Base-by-base conservation (phyloP, 2,888 invertebrate genomes). In the Conomelus anceps region DNA sequence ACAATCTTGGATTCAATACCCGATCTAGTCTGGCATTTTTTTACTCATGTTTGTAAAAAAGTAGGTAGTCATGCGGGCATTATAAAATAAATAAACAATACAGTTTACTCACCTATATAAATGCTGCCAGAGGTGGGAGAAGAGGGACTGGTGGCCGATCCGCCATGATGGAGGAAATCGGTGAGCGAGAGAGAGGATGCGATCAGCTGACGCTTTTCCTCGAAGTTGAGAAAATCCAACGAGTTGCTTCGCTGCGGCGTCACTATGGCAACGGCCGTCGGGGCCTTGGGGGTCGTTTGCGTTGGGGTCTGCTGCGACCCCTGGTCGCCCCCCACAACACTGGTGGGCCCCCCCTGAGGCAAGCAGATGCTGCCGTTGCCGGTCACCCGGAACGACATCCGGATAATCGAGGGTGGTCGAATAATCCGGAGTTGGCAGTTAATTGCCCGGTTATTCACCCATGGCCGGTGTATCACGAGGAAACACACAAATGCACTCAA, bases 191-290 rank as follows among this genome's bases (percentile, higher is more conserved):
- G 93, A 88, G 97, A 97, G 91, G 97, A 97, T 87, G 98, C 98
- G 91, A 98, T 98, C 93, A 98, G 94, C 94, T 97, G 97, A 92
- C 98, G 95, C 93, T 97, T 97, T 94, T 98, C 98, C 94, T 98
- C 97, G 93, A 98, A 98, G 94, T 98, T 98, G 90, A 98, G 95
- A 94, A 97, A 97, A 94, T 97, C 97, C 94, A 97, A 95, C 93
- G 97, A 97, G 93, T 96, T 97, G 94, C 97, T 97, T 92, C 97
- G 94, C 92, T 96, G 96, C 0, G 96, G 96, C 29, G 95, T 95
- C 29, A 96, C 96, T 26, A 96, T 96, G 89, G 96, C 92, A 90
- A 92, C 91, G 89, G 91, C 91, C 22, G 92, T 91, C 29, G 91
- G 91, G 11, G 89, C 89, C 29, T 90, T 88, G 63, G 22, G 84